A percentile compares a stretch with the other conserved stretches of the same genome.
Evolutionary conservation across 2,888 invertebrate genomes (phyloP).

Genomic region (Hermaeophaga mercurialis): DNA sequence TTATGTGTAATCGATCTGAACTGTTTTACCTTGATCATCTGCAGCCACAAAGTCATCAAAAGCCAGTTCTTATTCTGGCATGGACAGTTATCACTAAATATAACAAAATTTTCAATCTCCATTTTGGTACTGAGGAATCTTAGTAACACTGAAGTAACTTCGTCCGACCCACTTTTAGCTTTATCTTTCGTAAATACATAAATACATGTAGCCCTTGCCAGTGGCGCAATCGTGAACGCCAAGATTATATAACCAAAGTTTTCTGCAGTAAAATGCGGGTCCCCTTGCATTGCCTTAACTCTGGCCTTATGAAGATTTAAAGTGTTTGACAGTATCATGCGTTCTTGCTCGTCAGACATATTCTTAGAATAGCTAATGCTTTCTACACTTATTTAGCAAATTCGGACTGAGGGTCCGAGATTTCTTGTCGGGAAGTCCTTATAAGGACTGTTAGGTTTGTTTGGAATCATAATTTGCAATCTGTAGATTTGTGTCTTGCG

Average conservation of each 20-base stretch:
- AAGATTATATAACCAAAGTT: conserved; percentile 34
- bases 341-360: background rate
- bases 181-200: conserved; percentile 31
- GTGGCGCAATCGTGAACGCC: conserved; percentile 37
- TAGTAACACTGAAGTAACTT: conserved; percentile 29
- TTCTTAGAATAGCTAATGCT: too few species aligned
- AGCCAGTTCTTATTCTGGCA: too few species aligned
- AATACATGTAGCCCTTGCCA: conserved; percentile 29
- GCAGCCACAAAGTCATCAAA: background rate
- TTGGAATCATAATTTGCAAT: too few species aligned
- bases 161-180: conserved; percentile 35
- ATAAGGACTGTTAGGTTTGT: too few species aligned
- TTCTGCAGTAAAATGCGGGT: conserved; percentile 26
- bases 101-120: conserved; percentile 5
- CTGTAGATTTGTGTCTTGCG: too few species aligned
- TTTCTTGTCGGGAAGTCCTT: too few species aligned
- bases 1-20: conserved; percentile 28
- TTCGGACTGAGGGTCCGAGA: too few species aligned
- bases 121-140: conserved; percentile 26
- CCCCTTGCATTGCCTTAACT: conserved; percentile 29
- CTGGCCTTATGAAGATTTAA: conserved; percentile 21
- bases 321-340: background rate
- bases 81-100: conserved; percentile 17
- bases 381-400: too few species aligned
- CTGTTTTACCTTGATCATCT: conserved; percentile 21